A percentile compares a stretch with the other conserved stretches of the same genome.
Conservation (phyloP, 2,113 vertebrate genomes). For the Aphelocoma coerulescens region DNA sequence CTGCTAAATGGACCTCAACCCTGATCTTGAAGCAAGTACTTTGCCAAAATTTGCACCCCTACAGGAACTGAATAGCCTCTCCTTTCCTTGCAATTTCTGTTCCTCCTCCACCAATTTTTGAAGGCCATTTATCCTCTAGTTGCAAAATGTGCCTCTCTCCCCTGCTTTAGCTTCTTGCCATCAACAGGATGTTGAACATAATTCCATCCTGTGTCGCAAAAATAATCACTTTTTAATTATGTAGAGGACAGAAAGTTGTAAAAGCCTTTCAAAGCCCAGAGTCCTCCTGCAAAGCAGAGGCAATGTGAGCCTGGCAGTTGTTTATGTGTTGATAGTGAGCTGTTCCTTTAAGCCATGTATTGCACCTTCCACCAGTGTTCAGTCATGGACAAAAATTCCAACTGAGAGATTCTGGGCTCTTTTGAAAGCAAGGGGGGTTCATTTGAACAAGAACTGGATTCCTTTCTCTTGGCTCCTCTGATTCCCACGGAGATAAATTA, state of each 20-base stretch:
- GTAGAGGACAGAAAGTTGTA: neutral
- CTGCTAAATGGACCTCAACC: constrained; percentile 38
- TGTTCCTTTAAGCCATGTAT: constrained; percentile 2
- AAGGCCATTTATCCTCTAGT: neutral
- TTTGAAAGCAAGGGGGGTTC: constrained; percentile 35
- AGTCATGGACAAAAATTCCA: neutral
- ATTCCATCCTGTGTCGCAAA: neutral
- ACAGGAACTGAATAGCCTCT: neutral
- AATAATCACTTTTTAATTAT: constrained; percentile 42
- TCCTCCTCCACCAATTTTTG: constrained; percentile 8
- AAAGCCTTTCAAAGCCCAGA: neutral
- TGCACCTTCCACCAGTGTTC: constrained; percentile 6
- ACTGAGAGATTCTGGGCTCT: constrained; percentile 15
- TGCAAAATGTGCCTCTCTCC: neutral
- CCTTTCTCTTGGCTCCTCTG: constrained; percentile 10
- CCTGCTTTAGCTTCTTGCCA: neutral
- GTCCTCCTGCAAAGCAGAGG: neutral
- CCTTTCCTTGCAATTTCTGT: neutral
- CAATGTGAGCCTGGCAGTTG: neutral
- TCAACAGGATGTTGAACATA: neutral
- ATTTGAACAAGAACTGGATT: neutral
- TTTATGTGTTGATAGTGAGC: neutral
- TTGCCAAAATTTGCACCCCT: neutral
- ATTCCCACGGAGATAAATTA: neutral
- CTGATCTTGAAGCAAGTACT: neutral